Evolutionary conservation across 2,113 vertebrate species (phyloP), one percentile per base, ranked within the genome.

Genomic region (Oncorhynchus masou): DNA sequence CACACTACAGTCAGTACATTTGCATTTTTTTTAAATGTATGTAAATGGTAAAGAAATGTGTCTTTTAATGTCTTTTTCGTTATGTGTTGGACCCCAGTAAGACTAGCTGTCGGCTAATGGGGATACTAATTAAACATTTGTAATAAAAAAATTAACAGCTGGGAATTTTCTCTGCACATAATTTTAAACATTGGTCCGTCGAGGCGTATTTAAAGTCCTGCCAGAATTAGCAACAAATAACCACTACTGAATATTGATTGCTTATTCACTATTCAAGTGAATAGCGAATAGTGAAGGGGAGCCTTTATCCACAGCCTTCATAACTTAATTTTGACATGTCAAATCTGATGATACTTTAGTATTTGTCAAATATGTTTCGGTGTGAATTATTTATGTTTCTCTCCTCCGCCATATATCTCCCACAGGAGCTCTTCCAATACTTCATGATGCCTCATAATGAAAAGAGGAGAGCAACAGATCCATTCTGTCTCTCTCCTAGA

Each of bases 141-240:
- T 85, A 84, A 91, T 89, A 86, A 82, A 88, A 84, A 85, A 79
- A 81, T 81, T 73, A 85, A 88, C 80, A 84, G 85, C 74, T 76
- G 79, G 74, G 65, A 79, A 70, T 75, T 51, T 80, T 75, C 80
- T 54, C 60, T 68, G 34, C 73, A 68, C 80, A 81, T 86, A 79
- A 60, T 80, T 88, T 84, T 81, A 9, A 68, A 68, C 69, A 79
- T 76, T 68, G 77, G 76, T 81, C 85, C 76, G 75, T 76, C 16
- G 82, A 85, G 82, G 75, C 73, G 24, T 34, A 74, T 75, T 67
- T 59, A 73, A 79, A 19, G 49, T 80, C 71, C 62, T 80, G 70
- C 60, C 69, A 71, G 86, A 85, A 90, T 88, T 82, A 85, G 77
- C 76, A 49, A 54, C 89, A 87, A 88, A 88, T 83, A 90, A 77